Conservation (phyloP, 2,113 vertebrate species). For the Colaptes auratus region DNA sequence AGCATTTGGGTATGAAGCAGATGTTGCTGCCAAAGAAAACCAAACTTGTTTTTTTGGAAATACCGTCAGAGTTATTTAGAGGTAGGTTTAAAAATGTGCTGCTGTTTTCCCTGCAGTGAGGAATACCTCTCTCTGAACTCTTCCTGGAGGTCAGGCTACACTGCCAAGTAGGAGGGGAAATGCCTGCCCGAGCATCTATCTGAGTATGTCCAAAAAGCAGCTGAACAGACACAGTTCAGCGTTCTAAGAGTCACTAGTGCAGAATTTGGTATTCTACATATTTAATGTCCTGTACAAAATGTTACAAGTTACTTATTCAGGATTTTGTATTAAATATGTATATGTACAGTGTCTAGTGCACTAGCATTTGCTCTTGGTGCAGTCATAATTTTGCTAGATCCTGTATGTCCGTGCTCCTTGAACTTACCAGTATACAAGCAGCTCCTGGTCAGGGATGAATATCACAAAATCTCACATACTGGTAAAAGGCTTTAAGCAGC, state of each 20-base stretch:
- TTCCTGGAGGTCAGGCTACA: neutral
- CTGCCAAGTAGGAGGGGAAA: neutral
- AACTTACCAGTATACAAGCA: neutral
- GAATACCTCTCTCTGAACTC: conserved; percentile 5
- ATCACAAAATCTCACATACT: neutral
- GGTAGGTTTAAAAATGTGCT: neutral
- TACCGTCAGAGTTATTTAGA: conserved; percentile 35
- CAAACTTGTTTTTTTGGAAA: neutral
- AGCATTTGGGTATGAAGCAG: neutral
- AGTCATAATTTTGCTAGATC: neutral
- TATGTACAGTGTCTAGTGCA: neutral
- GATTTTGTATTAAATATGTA: neutral
- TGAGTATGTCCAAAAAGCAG: neutral
- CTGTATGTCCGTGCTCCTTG: neutral
- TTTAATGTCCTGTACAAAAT: neutral
- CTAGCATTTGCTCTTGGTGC: neutral
- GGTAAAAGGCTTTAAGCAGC: neutral
- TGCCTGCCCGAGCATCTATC: neutral
- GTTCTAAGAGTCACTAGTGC: neutral
- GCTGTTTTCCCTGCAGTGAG: conserved; percentile 22
- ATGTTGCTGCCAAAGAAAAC: neutral
- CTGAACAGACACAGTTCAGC: neutral
- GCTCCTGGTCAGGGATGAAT: neutral
- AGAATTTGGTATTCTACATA: neutral
- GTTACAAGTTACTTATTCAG: neutral